Conservation (phyloP, 2,888 invertebrate species). For the Cataglyphis rosenhaueri region DNA sequence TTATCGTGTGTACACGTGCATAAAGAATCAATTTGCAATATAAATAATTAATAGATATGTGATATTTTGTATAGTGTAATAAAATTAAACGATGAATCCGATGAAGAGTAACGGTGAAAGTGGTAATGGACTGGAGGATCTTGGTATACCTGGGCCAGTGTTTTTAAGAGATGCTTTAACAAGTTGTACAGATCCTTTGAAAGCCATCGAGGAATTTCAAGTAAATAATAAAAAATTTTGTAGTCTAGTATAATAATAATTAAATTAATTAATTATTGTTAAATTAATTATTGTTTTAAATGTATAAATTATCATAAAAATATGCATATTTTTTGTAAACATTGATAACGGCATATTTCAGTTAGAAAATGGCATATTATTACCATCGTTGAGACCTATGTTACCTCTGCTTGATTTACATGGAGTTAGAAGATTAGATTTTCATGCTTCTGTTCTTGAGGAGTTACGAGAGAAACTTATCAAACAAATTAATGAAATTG, state of each 20-base stretch:
- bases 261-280: too few species aligned
- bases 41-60: neutral
- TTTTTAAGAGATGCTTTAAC: constrained; percentile 95
- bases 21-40: neutral
- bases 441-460: constrained; percentile 97
- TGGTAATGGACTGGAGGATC: constrained; percentile 91
- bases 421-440: constrained; percentile 96
- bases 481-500: constrained; percentile 93
- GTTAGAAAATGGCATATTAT: constrained; percentile 95
- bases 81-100: constrained; percentile 75
- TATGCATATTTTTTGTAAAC: neutral
- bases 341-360: constrained; percentile 79
- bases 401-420: constrained; percentile 97
- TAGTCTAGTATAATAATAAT: neutral
- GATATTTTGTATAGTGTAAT: neutral
- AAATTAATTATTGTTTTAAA: too few species aligned
- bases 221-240: constrained; percentile 80
- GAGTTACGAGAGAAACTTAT: constrained; percentile 88
- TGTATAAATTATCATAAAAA: neutral
- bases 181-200: constrained; percentile 97
- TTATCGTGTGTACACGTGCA: neutral
- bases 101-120: constrained; percentile 80
- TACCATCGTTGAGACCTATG: constrained; percentile 97
- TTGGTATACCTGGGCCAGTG: constrained; percentile 95
- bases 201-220: constrained; percentile 99